These are phyloP conservation scores for Stenchaetothrips biformis DNA, from an alignment of 2,888 invertebrate species.

Conservation along the genomic window DNA sequence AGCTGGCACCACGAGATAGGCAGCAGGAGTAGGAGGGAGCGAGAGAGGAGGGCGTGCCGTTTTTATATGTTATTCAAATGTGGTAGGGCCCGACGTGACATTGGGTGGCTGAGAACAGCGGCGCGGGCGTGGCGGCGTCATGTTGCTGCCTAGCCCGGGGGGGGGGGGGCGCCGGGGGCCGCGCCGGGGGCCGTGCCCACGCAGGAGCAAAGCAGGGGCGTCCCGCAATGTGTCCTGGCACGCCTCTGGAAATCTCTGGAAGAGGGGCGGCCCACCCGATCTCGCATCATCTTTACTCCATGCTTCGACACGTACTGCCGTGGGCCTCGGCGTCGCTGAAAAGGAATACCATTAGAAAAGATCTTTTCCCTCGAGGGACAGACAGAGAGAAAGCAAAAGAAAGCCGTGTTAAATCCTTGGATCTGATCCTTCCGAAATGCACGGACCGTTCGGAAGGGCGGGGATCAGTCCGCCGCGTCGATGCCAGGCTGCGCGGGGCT, in stretches of 20 bases:
- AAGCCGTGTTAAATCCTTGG: not conserved
- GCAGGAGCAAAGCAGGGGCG: not conserved
- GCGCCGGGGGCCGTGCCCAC: too few relatives aligned
- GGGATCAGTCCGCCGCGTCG: not conserved
- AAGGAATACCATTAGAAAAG: conserved; percentile 23
- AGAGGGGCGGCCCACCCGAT: not conserved
- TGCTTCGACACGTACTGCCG: conserved; percentile 21
- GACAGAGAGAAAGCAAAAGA: conserved; percentile 29
- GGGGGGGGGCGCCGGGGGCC: not conserved
- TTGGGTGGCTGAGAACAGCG: conserved; percentile 19
- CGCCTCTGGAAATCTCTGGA: conserved; percentile 9
- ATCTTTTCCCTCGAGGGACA: conserved; percentile 25
- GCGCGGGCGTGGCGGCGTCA: not conserved
- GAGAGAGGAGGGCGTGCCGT: conserved; percentile 5
- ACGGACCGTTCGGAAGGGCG: not conserved
- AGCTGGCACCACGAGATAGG: not conserved
- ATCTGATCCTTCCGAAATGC: too few relatives aligned
- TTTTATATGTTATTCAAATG: conserved; percentile 25
- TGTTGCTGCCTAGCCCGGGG: not conserved
- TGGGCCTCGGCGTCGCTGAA: not conserved
- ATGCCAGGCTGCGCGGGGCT: not conserved
- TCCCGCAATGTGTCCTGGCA: not conserved
- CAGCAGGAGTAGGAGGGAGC: not conserved
- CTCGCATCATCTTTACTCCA: conserved; percentile 9
- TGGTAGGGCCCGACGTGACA: conserved; percentile 5